A percentile compares a stretch with the other conserved stretches of the same genome.
Conservation (phyloP, 2,797 vertebrate species). For the Orientallactaga sibirica region DNA sequence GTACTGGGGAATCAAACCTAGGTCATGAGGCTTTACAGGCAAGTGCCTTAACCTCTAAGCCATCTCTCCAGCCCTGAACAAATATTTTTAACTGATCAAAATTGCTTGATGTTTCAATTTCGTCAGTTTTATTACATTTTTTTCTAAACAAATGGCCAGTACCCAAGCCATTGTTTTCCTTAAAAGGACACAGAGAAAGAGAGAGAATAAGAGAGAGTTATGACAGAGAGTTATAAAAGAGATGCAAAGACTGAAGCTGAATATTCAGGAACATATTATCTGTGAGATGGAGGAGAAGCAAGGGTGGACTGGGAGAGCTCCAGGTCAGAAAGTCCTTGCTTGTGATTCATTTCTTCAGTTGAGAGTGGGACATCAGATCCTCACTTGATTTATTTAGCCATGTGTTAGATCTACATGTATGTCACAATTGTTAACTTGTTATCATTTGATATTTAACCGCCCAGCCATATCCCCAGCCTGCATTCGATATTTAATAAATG, state of each 20-base stretch:
- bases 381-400: not conserved
- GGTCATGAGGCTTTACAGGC: no score
- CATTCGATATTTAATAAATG: slow-evolving; percentile 23
- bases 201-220: not conserved
- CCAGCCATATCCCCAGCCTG: no score
- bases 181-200: not conserved
- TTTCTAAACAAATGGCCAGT: slow-evolving; percentile 45
- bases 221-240: not conserved
- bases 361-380: not conserved
- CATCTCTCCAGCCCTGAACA: not conserved
- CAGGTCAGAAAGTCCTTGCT: not conserved
- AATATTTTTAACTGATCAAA: slow-evolving; percentile 48
- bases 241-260: not conserved
- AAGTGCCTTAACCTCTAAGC: no score
- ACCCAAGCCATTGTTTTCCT: not conserved
- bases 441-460: not conserved
- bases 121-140: slow-evolving; percentile 2
- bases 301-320: not conserved
- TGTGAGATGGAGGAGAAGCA: not conserved
- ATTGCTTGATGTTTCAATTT: slow-evolving; percentile 31
- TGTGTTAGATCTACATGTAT: not conserved
- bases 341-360: not conserved
- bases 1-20: no score
- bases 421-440: not conserved
- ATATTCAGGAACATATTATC: not conserved